phyloP scores from a whole-genome alignment of 2,888 invertebrate genomes.

The Trachelus troglodyta region DNA sequence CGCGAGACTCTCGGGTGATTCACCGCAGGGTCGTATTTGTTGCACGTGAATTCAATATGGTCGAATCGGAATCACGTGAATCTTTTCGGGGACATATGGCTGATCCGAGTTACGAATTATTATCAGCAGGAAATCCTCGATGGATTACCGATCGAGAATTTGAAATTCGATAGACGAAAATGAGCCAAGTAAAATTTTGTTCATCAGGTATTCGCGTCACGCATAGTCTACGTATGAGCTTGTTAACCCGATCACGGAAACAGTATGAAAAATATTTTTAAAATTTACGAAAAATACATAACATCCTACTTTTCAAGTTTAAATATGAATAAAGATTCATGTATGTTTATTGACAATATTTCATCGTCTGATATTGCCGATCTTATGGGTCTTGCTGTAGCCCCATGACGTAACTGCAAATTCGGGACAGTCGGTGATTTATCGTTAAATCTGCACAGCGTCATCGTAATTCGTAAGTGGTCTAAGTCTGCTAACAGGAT shows the following conservation, averaged over 20 bases:
- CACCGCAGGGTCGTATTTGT: neutral
- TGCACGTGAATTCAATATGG: neutral
- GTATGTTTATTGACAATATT: neutral
- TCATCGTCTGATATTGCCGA: neutral
- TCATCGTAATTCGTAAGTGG: neutral
- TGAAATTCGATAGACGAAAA: neutral
- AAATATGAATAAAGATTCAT: neutral
- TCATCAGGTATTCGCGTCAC: too few relatives aligned
- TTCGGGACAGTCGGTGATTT: neutral
- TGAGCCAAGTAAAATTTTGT: neutral
- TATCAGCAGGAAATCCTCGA: neutral
- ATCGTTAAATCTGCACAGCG: neutral
- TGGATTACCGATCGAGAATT: neutral
- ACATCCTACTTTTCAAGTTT: neutral
- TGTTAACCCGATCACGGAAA: too few relatives aligned
- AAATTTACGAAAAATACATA: neutral
- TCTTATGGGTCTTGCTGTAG: neutral
- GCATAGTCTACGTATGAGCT: too few relatives aligned
- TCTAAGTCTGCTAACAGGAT: neutral
- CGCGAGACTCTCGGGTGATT: neutral
- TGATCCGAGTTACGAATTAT: neutral
- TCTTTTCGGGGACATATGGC: neutral
- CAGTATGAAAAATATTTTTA: too few relatives aligned
- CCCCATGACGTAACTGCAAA: neutral
- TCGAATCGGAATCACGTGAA: neutral